Base-by-base conservation (phyloP, 1,140 invertebrate genomes). In the Lutraria rhynchaena region DNA sequence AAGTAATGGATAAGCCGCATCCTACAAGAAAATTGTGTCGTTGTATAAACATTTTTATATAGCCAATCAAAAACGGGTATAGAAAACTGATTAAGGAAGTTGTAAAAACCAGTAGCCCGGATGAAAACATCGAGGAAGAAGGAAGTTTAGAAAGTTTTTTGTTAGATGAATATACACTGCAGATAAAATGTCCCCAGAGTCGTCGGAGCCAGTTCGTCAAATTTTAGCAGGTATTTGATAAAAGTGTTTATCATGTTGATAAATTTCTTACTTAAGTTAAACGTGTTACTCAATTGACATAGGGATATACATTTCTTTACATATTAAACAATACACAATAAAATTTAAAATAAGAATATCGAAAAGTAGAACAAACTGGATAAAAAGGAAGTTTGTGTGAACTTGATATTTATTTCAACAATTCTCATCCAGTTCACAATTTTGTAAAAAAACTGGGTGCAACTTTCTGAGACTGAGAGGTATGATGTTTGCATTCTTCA, bases 161-260 rank as follows among this genome's bases (percentile, higher is more conserved):
- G 7, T 44, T 22, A 17, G 33, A 7, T 4, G 3, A 24, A 29
- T 31, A 17, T 15, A 46, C 29, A 31, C 49, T 29, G 19, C 41
- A 67, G 44, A 2, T 22, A 60, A 60, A 22, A 44, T 67, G 13
- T 0, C 11, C 35, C 9, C 19, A 19, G 58, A 29, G 19, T 57
- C 58, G 55, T 74, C 71, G 2, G 71, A 74, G 46, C 44, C 55
- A 19, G 60, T 74, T 1, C 29, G 35, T 27, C 71, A 74, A 55
- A 60, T 74, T 44, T 27, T 74, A 1, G n/a, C 35, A 58, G 71
- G 71, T 74, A 60, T 27, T 46, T 46, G 15, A 67, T 44, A 9
- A 3, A 41, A 11, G 63, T 67, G 17, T 67, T 46, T 7, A 41
- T 44, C 27, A 22, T 22, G 4, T 70, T 11, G 41, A 70, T 49